Evolutionary conservation across 2,888 invertebrate species (phyloP).

Genomic region (Polylopha cassiicola): DNA sequence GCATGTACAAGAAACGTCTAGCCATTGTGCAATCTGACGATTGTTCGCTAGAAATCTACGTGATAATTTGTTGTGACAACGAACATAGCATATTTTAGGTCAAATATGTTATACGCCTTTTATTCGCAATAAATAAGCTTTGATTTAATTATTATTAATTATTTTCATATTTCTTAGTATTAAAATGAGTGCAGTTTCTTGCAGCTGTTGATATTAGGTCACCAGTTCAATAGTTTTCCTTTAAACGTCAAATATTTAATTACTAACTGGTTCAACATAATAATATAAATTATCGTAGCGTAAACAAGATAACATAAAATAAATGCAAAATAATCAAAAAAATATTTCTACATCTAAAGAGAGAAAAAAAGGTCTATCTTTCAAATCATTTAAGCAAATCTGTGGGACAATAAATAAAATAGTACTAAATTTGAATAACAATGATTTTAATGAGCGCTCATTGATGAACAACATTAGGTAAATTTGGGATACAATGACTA

Average conservation of each 20-base stretch:
- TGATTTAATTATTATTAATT: too few relatives aligned
- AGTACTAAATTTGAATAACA: conserved; percentile 33
- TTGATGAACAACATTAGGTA: conserved; percentile 29
- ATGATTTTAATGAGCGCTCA: conserved; percentile 25
- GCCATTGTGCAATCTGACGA: conserved; percentile 43
- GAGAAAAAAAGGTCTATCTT: too few relatives aligned
- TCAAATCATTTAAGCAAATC: too few relatives aligned
- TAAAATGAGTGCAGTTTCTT: conserved; percentile 10
- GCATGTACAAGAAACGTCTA: conserved; percentile 34
- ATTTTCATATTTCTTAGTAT: conserved; percentile 5
- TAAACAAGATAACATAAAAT: too few relatives aligned
- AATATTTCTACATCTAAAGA: too few relatives aligned
- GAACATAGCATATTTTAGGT: conserved; percentile 5
- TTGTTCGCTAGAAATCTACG: conserved; percentile 39
- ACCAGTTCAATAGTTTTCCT: conserved; percentile 27
- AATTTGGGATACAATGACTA: conserved; percentile 43
- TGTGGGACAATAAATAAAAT: conserved; percentile 19
- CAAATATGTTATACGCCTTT: neutral
- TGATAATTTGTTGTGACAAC: conserved; percentile 18
- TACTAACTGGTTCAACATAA: neutral
- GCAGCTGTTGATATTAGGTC: conserved; percentile 24
- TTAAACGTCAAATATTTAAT: conserved; percentile 15
- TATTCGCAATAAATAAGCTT: conserved; percentile 3
- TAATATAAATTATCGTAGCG: too few relatives aligned
- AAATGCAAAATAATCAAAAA: too few relatives aligned